Percentiles rank a stretch among this genome's conserved stretches.
These are phyloP conservation scores for Nyctereutes procyonoides DNA, from an alignment of 2,113 vertebrate species.

Conservation along the genomic window DNA sequence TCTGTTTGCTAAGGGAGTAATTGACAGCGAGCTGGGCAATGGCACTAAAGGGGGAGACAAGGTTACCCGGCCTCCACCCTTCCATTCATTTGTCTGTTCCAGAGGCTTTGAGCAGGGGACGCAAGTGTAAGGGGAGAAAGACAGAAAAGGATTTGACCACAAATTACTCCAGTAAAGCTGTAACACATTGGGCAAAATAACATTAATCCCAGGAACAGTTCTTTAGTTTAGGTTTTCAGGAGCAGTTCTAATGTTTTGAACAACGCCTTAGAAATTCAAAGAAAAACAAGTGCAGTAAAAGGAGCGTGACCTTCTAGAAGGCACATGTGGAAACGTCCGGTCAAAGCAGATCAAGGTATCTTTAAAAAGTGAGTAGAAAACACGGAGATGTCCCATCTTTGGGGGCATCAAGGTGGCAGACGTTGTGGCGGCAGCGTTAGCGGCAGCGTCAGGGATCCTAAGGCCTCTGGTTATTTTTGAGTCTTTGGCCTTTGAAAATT, in stretches of 20 bases:
- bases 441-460: background rate
- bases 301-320: slow-evolving; percentile 2
- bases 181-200: background rate
- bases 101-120: background rate
- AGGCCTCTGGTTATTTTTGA: background rate
- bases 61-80: background rate
- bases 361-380: background rate
- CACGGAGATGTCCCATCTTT: background rate
- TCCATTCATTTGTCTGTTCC: background rate
- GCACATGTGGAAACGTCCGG: background rate
- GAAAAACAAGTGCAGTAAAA: background rate
- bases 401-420: background rate
- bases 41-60: background rate
- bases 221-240: background rate
- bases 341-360: background rate
- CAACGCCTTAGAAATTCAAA: background rate
- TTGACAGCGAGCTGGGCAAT: background rate
- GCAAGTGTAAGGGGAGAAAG: background rate
- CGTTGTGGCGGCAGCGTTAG: background rate
- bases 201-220: background rate
- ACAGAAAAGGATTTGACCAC: background rate
- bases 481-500: background rate
- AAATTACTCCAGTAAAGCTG: background rate
- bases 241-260: background rate
- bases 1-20: background rate